Evolutionary conservation across 2,113 vertebrate species (phyloP).

Genomic region (Taxidea taxus): DNA sequence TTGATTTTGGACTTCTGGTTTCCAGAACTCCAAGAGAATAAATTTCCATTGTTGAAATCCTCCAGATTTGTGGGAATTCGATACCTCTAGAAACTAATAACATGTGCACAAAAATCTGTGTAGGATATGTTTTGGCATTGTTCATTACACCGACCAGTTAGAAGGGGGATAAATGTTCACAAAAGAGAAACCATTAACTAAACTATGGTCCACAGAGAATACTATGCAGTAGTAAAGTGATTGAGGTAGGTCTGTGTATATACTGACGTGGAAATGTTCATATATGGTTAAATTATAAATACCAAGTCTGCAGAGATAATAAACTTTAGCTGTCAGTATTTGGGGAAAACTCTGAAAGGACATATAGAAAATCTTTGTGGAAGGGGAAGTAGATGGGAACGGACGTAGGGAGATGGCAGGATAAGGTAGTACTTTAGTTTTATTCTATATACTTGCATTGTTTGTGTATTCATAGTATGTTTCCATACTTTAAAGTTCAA

Average conservation of each 20-base stretch:
- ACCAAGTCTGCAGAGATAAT: neutral
- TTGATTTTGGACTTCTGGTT: neutral
- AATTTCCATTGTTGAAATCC: neutral
- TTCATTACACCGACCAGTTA: neutral
- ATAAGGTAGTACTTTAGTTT: neutral
- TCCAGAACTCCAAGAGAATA: neutral
- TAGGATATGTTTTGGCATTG: neutral
- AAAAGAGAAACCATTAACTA: neutral
- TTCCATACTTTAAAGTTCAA: slow-evolving; percentile 9
- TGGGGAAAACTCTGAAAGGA: neutral
- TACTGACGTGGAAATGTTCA: neutral
- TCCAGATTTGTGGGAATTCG: neutral
- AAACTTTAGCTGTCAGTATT: neutral
- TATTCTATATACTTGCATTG: neutral
- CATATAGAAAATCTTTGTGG: neutral
- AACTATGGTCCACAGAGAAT: neutral
- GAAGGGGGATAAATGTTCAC: neutral
- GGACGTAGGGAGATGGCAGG: neutral
- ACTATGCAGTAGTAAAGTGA: neutral
- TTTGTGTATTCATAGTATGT: neutral
- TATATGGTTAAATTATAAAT: neutral
- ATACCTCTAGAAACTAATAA: neutral
- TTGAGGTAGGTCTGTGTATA: neutral
- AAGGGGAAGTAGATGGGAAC: neutral
- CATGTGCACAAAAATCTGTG: neutral